These are phyloP conservation scores for Charadrius vociferus DNA, from an alignment of 2,113 vertebrate species.

Conservation along the genomic window DNA sequence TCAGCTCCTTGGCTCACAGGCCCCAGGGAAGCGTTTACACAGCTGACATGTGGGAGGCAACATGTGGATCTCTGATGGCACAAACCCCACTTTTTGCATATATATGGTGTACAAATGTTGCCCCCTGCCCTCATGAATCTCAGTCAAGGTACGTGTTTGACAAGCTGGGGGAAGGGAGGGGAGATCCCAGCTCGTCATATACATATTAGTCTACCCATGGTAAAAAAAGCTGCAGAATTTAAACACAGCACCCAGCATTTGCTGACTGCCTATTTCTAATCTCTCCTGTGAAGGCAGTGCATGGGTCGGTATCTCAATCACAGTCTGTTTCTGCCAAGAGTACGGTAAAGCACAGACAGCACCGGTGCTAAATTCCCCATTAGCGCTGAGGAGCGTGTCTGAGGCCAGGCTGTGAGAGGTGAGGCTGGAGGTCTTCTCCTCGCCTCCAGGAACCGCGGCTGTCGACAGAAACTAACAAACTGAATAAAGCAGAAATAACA, in stretches of 20 bases:
- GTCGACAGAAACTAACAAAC: neutral
- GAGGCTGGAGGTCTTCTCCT: neutral
- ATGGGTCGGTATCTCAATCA: neutral
- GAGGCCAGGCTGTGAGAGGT: neutral
- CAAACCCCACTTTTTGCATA: neutral
- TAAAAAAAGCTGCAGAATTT: neutral
- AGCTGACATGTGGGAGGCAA: neutral
- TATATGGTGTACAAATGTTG: neutral
- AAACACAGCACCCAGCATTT: neutral
- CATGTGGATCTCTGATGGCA: neutral
- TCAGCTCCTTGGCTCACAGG: neutral
- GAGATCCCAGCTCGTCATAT: neutral
- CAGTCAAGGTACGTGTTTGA: neutral
- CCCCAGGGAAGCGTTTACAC: neutral
- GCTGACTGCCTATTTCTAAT: neutral
- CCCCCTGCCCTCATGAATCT: neutral
- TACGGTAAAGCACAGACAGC: neutral
- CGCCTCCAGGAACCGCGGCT: accelerated
- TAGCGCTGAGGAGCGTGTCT: neutral
- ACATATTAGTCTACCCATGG: neutral
- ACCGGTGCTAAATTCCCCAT: neutral
- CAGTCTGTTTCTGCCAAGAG: neutral
- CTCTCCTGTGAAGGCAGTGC: neutral
- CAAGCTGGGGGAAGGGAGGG: neutral
- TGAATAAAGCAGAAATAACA: slow-evolving; percentile 13